These are phyloP conservation scores for Drosophila malerkotliana DNA, from an alignment of 1,140 invertebrate genomes.

Conservation along the genomic window DNA sequence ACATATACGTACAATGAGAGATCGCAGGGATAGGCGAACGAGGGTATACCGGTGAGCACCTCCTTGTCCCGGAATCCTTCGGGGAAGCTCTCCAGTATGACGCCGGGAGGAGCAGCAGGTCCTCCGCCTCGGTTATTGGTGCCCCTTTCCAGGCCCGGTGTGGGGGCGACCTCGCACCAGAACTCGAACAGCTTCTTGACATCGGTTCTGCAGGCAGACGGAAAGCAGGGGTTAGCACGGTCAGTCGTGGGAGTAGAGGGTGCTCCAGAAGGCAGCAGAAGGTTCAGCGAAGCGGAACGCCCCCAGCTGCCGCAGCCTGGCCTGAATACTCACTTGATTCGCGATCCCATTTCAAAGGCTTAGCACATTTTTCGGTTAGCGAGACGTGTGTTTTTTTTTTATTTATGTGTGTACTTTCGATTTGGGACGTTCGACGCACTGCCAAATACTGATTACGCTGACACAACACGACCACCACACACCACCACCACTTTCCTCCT, in stretches of 20 bases:
- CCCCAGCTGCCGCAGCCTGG: constrained; percentile 49
- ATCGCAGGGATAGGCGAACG: constrained; percentile 93
- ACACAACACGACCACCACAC: constrained; percentile 12
- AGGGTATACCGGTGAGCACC: constrained; percentile 90
- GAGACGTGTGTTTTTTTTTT: constrained; percentile 43
- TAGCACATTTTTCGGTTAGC: constrained; percentile 68
- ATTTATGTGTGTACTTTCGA: constrained; percentile 39
- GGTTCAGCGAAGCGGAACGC: constrained; percentile 69
- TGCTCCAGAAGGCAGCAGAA: constrained; percentile 2
- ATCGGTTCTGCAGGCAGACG: constrained; percentile 87
- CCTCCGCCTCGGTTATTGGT: constrained; percentile 45
- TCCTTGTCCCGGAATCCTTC: constrained; percentile 89
- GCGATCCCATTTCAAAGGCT: constrained; percentile 70
- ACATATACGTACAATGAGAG: constrained; percentile 88
- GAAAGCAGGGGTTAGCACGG: neutral
- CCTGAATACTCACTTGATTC: constrained; percentile 77
- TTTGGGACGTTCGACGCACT: constrained; percentile 45
- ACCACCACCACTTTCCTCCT: constrained; percentile 42
- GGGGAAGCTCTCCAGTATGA: constrained; percentile 91
- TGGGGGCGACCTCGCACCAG: constrained; percentile 90
- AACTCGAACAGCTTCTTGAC: constrained; percentile 93
- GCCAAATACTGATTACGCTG: constrained; percentile 55
- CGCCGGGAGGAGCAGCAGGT: constrained; percentile 82
- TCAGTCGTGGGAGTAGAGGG: constrained; percentile 30
- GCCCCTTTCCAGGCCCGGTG: constrained; percentile 84